Evolutionary conservation across 2,113 vertebrate genomes (phyloP).

Genomic region (Chunga burmeisteri): DNA sequence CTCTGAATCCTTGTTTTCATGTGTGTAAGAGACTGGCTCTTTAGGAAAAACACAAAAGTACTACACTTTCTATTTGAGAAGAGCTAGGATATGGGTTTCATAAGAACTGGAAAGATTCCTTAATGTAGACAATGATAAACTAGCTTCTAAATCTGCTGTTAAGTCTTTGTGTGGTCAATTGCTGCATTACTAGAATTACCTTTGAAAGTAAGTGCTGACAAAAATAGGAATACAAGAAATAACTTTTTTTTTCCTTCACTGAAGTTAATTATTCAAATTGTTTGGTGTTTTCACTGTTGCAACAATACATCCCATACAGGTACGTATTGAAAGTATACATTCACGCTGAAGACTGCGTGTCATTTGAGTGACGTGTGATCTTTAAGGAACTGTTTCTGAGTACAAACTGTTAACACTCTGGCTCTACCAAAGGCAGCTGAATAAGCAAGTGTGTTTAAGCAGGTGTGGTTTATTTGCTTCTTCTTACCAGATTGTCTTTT

Average conservation of each 20-base stretch:
- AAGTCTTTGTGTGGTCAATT: not conserved
- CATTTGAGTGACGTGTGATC: not conserved
- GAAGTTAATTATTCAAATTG: not conserved
- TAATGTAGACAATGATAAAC: not conserved
- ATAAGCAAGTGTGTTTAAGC: not conserved
- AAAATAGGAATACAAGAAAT: not conserved
- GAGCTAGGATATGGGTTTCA: not conserved
- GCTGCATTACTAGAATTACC: not conserved
- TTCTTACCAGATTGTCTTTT: not conserved
- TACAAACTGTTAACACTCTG: not conserved
- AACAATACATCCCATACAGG: not conserved
- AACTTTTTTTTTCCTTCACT: not conserved
- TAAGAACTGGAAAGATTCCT: not conserved
- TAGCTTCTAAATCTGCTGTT: not conserved
- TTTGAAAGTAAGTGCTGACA: not conserved
- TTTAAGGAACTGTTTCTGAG: not conserved
- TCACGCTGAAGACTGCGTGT: accelerated
- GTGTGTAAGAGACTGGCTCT: not conserved
- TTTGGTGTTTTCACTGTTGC: not conserved
- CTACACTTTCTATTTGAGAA: not conserved
- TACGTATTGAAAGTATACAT: not conserved
- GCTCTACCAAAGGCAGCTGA: not conserved
- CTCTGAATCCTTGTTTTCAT: not conserved
- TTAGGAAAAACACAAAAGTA: not conserved
- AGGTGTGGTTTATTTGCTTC: not conserved